These are phyloP conservation scores for Sciurus vulgaris DNA, from an alignment of 2,797 vertebrate species.

Conservation along the genomic window DNA sequence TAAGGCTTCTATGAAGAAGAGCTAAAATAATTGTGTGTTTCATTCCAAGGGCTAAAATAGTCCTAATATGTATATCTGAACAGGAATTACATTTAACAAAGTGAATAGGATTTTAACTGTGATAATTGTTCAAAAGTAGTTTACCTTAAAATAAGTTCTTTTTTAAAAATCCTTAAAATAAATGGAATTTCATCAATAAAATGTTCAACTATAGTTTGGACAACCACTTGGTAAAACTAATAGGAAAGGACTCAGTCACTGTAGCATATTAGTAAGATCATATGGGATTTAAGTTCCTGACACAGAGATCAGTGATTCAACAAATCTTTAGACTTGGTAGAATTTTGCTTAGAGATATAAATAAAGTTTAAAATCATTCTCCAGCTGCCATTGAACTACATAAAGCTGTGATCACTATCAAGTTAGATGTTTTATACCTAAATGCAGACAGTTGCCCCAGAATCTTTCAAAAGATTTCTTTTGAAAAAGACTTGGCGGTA, in stretches of 20 bases:
- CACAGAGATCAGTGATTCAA: neutral
- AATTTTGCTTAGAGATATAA: constrained; percentile 47
- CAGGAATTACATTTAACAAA: neutral
- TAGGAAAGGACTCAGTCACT: neutral
- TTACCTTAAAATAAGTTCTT: neutral
- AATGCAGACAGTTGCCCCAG: neutral
- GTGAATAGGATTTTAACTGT: neutral
- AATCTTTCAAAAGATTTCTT: neutral
- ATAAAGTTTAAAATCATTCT: constrained; percentile 34
- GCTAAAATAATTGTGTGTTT: neutral
- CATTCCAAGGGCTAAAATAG: neutral
- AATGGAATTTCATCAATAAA: neutral
- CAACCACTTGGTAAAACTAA: neutral
- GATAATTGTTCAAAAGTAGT: neutral
- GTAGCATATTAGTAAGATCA: neutral
- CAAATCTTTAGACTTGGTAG: neutral
- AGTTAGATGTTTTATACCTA: constrained; percentile 22
- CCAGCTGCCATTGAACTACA: neutral
- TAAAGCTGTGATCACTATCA: constrained; percentile 14
- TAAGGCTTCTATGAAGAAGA: constrained; percentile 13
- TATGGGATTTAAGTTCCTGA: constrained; percentile 18
- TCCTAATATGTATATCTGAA: neutral
- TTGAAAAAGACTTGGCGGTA: constrained; percentile 36
- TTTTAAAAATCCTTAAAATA: neutral
- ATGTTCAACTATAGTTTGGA: neutral